Evolutionary conservation across 2,797 vertebrate species (phyloP), one percentile per base, ranked within the genome.

Genomic region (Linurgus olivaceus): DNA sequence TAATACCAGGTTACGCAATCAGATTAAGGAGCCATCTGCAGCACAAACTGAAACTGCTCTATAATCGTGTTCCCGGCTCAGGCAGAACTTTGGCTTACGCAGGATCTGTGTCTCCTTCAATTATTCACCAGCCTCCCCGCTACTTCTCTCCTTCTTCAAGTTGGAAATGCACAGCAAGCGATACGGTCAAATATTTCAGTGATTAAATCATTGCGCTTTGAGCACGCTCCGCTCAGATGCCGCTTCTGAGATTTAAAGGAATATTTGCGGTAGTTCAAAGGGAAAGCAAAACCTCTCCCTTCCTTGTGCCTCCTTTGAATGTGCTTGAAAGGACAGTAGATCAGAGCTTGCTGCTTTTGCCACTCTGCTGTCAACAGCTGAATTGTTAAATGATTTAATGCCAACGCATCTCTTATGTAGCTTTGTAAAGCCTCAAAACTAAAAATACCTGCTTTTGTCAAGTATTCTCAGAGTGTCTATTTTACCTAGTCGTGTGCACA

Each of bases 11-110:
- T 95, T 94, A 95, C 11, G 81, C 81, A 96, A 96, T 17, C 71
- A 57, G 91, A 96, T 96, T 92, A 95, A 91, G 54, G 62, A 94
- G 74, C 95, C 95, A 96, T 96, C 95, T 96, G 95, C 88, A 76
- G 86, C 52, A 6, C 63, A 38, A 79, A 94, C 55, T 33, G 52
- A 59, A 90, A 62, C 84, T 28, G 84, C 29, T 11, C 80, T 75
- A 40, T 95, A 95, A 95, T 92, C 93, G n/a, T 4, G 62, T 84
- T 66, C 73, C 55, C 33, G 26, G 67, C 85, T 89, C 78, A 54
- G 3, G 21, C 66, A 81, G 62, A 71, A 75, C 4, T 81, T 38
- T 9, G 71, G 73, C 28, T 93, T 92, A 94, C 17, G 37, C 52
- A 21, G 84, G 86, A 91, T 89, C 86, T 70, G 47, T 50, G 85